A percentile compares a stretch with the other conserved stretches of the same genome.
These are phyloP conservation scores for Borostomias antarcticus DNA, from an alignment of 2,797 vertebrate species.

Conservation along the genomic window DNA sequence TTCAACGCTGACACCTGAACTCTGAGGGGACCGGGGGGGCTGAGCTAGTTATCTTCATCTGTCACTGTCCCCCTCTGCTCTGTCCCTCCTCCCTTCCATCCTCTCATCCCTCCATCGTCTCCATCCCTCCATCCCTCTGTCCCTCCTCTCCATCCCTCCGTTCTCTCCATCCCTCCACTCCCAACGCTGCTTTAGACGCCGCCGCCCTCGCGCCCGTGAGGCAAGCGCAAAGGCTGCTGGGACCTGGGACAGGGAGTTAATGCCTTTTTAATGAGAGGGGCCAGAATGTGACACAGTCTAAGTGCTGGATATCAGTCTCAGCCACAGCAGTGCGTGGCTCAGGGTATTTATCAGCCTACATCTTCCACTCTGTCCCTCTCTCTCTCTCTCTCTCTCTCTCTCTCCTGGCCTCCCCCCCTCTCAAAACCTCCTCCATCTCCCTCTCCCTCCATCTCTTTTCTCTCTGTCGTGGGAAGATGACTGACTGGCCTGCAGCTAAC, in stretches of 20 bases:
- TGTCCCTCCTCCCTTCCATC: too few species aligned
- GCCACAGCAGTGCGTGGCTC: conserved; percentile 63
- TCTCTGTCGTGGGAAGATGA: conserved; percentile 3
- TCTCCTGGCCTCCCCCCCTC: neutral
- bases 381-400: neutral
- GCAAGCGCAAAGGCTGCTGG: conserved; percentile 48
- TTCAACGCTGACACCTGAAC: conserved; percentile 64
- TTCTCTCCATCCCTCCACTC: conserved; percentile 25
- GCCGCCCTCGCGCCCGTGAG: conserved; percentile 64
- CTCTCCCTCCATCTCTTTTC: too few species aligned
- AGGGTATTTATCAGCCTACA: conserved; percentile 67
- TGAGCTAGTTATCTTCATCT: conserved; percentile 47
- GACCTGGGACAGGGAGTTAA: conserved; percentile 72
- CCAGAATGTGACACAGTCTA: conserved; percentile 67
- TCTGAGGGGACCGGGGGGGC: conserved; percentile 44
- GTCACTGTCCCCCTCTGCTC: too few species aligned
- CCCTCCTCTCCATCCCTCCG: conserved; percentile 3
- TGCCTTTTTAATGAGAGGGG: conserved; percentile 78
- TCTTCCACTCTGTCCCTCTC: conserved; percentile 56
- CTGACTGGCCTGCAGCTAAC: neutral
- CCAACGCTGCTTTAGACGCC: conserved; percentile 67
- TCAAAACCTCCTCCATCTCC: too few species aligned
- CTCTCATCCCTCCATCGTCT: too few species aligned
- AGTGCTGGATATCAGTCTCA: conserved; percentile 57
- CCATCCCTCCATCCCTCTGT: neutral